Conservation (phyloP, 2,113 vertebrate species). For the Cephalopterus ornatus region DNA sequence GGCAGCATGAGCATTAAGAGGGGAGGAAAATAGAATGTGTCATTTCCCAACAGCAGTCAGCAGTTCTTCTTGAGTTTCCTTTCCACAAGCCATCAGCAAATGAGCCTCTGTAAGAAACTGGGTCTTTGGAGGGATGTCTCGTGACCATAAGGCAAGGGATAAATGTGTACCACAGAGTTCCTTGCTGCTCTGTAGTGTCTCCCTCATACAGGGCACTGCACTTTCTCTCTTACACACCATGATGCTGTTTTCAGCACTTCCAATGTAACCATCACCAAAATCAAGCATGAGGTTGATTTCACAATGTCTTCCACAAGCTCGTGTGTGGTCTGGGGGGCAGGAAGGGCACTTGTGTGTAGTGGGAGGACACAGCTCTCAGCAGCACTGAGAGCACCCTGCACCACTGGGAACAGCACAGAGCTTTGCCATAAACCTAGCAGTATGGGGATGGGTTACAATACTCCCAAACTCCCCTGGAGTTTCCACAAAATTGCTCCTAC, state of each 20-base stretch:
- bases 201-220: background rate
- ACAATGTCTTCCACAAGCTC: background rate
- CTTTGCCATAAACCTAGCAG: background rate
- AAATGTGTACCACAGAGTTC: rapidly evolving
- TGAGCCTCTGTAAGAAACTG: background rate
- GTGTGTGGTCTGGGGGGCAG: background rate
- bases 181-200: background rate
- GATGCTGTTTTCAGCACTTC: background rate
- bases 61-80: background rate
- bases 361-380: background rate
- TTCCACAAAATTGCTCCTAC: background rate
- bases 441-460: background rate
- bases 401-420: background rate
- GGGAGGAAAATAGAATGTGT: rapidly evolving
- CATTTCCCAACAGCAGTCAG: background rate
- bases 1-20: background rate
- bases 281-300: background rate
- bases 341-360: background rate
- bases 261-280: background rate
- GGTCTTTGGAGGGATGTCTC: background rate
- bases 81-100: background rate
- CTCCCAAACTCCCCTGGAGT: background rate
- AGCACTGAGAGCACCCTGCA: background rate
- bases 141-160: background rate
- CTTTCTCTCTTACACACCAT: background rate